Evolutionary conservation across 2,797 vertebrate genomes (phyloP).

Genomic region (Sibirionetta formosa): DNA sequence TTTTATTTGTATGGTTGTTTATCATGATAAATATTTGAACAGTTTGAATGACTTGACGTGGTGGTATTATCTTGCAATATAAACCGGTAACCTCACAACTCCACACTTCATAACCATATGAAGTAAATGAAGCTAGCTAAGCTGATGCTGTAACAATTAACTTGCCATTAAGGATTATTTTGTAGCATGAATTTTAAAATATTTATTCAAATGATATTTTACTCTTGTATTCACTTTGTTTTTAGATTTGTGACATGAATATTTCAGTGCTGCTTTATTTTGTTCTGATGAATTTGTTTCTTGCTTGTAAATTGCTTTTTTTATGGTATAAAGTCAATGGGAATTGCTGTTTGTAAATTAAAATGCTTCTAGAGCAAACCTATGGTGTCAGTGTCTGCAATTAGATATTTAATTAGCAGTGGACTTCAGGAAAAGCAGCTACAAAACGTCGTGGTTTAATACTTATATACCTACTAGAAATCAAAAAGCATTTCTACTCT

Average conservation of each 20-base stretch:
- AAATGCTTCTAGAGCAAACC: conserved; percentile 95
- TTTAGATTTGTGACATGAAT: conserved; percentile 88
- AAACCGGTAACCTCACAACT: conserved; percentile 99
- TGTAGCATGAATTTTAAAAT: conserved; percentile 99
- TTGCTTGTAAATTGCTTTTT: conserved; percentile 99
- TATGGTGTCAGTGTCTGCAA: conserved; percentile 31
- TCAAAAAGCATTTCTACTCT: not conserved
- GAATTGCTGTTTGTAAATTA: conserved; percentile 99
- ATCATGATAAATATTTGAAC: conserved; percentile 82
- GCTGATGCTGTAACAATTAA: conserved; percentile 95
- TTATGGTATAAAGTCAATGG: conserved; percentile 98
- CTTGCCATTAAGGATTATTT: conserved; percentile 99
- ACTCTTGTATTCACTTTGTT: conserved; percentile 98
- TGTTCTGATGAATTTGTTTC: conserved; percentile 90
- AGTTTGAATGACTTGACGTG: conserved; percentile 87
- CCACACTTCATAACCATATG: conserved; percentile 92
- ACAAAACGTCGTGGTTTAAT: not conserved
- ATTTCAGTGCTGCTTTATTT: conserved; percentile 90
- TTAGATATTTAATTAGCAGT: not conserved
- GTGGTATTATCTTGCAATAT: conserved; percentile 88
- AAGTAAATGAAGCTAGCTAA: conserved; percentile 99
- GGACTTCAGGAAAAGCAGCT: not conserved
- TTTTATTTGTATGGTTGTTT: conserved; percentile 77
- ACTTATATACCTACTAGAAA: not conserved
- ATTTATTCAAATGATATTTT: conserved; percentile 99